Percentiles rank a stretch among this genome's conserved stretches.
phyloP scores from a whole-genome alignment of 2,888 invertebrate species.

The Panzeria rudis region DNA sequence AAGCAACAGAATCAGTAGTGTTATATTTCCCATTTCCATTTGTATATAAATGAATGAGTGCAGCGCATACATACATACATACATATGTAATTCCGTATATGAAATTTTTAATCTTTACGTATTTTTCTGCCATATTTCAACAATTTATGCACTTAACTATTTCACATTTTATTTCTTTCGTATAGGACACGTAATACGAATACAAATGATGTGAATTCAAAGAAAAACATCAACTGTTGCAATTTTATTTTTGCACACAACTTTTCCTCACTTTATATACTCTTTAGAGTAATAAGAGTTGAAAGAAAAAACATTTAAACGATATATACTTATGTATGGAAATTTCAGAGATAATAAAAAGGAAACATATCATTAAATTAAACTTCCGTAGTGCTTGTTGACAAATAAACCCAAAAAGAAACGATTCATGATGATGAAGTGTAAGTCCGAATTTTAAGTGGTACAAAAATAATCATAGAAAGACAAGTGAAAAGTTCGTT shows the following conservation, averaged over 20 bases:
- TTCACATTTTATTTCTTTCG: not conserved
- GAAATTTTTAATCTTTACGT: not conserved
- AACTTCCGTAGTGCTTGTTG: not conserved
- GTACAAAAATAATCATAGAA: too few relatives aligned
- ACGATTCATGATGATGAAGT: not conserved
- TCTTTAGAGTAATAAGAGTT: not conserved
- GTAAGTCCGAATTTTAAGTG: too few relatives aligned
- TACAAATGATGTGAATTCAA: not conserved
- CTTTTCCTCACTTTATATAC: not conserved
- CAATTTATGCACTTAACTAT: conserved; percentile 46
- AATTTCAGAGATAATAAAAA: too few relatives aligned
- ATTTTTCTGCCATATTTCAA: conserved; percentile 20
- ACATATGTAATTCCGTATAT: not conserved
- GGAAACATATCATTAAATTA: not conserved
- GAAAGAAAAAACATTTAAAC: not conserved
- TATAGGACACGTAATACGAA: not conserved
- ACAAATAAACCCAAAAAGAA: not conserved
- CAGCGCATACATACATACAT: too few relatives aligned
- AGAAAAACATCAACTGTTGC: not conserved
- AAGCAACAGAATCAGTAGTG: not conserved
- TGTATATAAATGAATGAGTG: not conserved
- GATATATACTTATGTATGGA: not conserved
- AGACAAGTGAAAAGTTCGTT: too few relatives aligned
- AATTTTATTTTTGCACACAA: not conserved
- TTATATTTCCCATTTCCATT: not conserved